Evolutionary conservation across 2,888 invertebrate genomes (phyloP).

Genomic region (Cheilosia grossa): DNA sequence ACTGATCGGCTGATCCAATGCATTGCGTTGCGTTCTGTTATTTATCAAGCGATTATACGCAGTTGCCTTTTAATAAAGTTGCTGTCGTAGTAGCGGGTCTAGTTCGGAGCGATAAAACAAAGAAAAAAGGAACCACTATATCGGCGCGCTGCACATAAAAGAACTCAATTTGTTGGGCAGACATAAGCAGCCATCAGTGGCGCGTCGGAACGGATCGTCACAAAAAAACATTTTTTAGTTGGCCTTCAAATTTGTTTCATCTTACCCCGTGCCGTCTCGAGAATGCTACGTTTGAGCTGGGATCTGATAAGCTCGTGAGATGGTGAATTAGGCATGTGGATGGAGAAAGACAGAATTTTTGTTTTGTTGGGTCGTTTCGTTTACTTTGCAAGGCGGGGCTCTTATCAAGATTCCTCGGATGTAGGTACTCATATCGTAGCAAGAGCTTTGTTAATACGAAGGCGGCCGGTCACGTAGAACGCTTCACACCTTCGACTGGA

Average conservation of each 20-base stretch:
- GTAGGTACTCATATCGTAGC: slow-evolving; percentile 45
- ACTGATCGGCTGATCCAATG: slow-evolving; percentile 30
- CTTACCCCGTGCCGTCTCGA: slow-evolving; percentile 6
- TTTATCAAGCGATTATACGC: slow-evolving; percentile 72
- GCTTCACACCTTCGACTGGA: slow-evolving; percentile 70
- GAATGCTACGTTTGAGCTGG: slow-evolving; percentile 46
- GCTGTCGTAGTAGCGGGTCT: slow-evolving; percentile 32
- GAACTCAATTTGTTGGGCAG: slow-evolving; percentile 70
- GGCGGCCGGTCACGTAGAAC: slow-evolving; percentile 69
- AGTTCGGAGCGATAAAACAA: slow-evolving; percentile 15
- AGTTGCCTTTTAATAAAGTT: slow-evolving; percentile 68
- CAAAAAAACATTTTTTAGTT: slow-evolving; percentile 30
- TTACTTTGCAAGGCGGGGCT: slow-evolving; percentile 19
- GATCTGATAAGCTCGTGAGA: slow-evolving; percentile 60
- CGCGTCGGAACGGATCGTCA: slow-evolving; percentile 21
- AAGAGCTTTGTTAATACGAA: slow-evolving; percentile 47
- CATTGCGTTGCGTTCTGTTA: slow-evolving; percentile 61
- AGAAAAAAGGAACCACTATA: background rate
- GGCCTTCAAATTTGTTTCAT: slow-evolving; percentile 68
- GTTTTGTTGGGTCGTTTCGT: slow-evolving; percentile 2
- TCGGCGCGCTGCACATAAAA: slow-evolving; percentile 41
- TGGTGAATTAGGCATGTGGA: slow-evolving; percentile 56
- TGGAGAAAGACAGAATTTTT: slow-evolving; percentile 32
- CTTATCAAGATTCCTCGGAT: slow-evolving; percentile 66
- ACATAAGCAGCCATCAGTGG: slow-evolving; percentile 36